phyloP scores from a whole-genome alignment of 2,113 vertebrate genomes.

The Poeciliopsis turrubarensis region DNA sequence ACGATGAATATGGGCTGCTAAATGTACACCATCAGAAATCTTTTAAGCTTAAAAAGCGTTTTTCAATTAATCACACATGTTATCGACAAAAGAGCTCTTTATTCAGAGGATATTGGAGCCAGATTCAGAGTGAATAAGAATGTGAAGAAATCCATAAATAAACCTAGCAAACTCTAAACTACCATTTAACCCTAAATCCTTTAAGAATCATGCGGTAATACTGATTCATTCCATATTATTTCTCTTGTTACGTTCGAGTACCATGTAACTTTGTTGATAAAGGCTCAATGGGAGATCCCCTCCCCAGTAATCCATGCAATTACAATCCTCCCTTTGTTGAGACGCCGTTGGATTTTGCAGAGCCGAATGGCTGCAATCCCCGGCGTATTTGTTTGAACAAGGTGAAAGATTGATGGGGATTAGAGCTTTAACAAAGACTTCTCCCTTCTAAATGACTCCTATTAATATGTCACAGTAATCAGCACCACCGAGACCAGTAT shows the following conservation, averaged over 20 bases:
- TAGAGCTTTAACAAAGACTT: constrained; percentile 63
- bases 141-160: constrained; percentile 48
- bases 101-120: constrained; percentile 44
- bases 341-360: constrained; percentile 48
- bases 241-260: constrained; percentile 56
- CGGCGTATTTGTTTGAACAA: constrained; percentile 66
- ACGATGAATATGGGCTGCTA: constrained; percentile 37
- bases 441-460: constrained; percentile 58
- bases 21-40: constrained; percentile 39
- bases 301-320: constrained; percentile 71
- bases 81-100: constrained; percentile 53
- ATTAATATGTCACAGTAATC: constrained; percentile 73
- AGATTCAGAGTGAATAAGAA: constrained; percentile 25
- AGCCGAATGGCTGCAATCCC: constrained; percentile 52
- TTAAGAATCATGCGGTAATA: constrained; percentile 49
- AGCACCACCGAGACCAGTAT: constrained; percentile 47
- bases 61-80: constrained; percentile 31
- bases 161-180: constrained; percentile 29
- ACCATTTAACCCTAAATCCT: constrained; percentile 53
- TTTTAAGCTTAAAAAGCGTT: neutral
- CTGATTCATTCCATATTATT: constrained; percentile 45
- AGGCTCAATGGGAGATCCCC: constrained; percentile 67
- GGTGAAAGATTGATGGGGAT: constrained; percentile 78
- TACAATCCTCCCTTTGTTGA: constrained; percentile 70
- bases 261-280: constrained; percentile 73